Conservation (phyloP, 2,797 vertebrate genomes). For the Capromys pilorides region DNA sequence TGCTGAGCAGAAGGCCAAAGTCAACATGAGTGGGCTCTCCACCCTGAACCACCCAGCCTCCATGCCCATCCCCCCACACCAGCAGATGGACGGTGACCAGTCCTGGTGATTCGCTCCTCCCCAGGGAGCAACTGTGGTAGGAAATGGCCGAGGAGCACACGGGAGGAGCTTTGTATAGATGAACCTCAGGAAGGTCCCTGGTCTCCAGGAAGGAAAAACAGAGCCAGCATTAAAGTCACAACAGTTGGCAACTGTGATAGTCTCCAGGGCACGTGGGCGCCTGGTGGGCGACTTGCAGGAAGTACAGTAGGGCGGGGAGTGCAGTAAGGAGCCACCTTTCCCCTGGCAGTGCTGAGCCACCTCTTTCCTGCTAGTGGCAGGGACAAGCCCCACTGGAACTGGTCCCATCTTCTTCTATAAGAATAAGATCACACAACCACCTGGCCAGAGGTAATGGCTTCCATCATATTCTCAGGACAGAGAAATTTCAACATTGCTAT, state of each 20-base stretch:
- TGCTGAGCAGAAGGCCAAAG: conserved; percentile 52
- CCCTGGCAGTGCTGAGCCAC: not conserved
- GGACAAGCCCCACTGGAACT: not conserved
- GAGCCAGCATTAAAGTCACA: conserved; percentile 34
- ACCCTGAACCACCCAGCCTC: not conserved
- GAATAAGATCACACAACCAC: not conserved
- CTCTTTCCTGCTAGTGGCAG: not conserved
- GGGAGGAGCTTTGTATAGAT: not conserved
- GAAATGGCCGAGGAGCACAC: not conserved
- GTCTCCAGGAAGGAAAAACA: conserved; percentile 81
- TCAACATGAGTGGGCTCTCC: conserved; percentile 41
- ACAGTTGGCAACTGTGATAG: not conserved
- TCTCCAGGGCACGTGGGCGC: not conserved
- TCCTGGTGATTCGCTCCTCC: conserved; percentile 48
- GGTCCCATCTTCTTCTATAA: not conserved
- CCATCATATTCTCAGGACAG: not conserved
- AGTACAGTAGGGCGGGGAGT: not conserved
- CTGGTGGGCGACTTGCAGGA: not conserved
- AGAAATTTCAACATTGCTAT: not conserved
- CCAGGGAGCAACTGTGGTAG: not conserved
- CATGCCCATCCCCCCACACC: not conserved
- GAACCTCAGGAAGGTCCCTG: conserved; percentile 59
- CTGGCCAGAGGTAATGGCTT: not conserved
- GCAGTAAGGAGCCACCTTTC: not conserved
- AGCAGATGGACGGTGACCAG: not conserved